phyloP scores from a whole-genome alignment of 1,140 invertebrate genomes.

The Melipona quadrifasciata region DNA sequence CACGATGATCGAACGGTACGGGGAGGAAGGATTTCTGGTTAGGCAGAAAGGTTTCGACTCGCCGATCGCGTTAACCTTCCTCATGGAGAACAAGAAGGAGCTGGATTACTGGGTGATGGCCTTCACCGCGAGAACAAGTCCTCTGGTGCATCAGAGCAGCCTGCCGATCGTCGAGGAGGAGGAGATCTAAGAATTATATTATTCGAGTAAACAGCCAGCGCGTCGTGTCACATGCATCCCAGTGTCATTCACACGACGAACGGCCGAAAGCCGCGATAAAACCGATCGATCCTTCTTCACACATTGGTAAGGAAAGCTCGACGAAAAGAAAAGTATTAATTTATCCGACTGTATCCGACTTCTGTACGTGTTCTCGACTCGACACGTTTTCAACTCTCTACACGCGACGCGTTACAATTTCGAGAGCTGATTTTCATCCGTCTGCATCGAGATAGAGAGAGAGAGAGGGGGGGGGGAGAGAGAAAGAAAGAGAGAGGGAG shows the following conservation, averaged over 20 bases:
- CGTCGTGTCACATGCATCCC: conserved; percentile 1
- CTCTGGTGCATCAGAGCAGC: conserved; percentile 82
- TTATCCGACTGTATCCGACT: no score
- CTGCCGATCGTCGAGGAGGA: conserved; percentile 85
- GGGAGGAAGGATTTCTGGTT: conserved; percentile 83
- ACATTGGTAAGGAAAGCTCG: neutral
- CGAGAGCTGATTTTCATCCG: neutral
- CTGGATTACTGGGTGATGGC: conserved; percentile 85
- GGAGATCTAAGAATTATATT: conserved; percentile 76
- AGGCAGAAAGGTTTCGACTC: conserved; percentile 85
- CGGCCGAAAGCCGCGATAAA: conserved; percentile 66
- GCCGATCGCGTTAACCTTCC: conserved; percentile 84
- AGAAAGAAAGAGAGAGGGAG: no score
- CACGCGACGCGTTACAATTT: neutral
- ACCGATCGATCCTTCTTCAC: conserved; percentile 15
- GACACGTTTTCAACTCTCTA: neutral
- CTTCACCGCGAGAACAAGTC: conserved; percentile 83
- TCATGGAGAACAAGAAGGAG: conserved; percentile 83
- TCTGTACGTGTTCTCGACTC: neutral
- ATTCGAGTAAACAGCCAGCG: neutral
- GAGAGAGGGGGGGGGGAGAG: no score
- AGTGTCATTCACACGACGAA: conserved; percentile 16
- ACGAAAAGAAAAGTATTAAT: conserved; percentile 1
- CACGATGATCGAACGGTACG: conserved; percentile 82
- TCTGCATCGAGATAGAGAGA: neutral